Conservation (phyloP, 2,888 invertebrate genomes). For the Lysandra coridon region DNA sequence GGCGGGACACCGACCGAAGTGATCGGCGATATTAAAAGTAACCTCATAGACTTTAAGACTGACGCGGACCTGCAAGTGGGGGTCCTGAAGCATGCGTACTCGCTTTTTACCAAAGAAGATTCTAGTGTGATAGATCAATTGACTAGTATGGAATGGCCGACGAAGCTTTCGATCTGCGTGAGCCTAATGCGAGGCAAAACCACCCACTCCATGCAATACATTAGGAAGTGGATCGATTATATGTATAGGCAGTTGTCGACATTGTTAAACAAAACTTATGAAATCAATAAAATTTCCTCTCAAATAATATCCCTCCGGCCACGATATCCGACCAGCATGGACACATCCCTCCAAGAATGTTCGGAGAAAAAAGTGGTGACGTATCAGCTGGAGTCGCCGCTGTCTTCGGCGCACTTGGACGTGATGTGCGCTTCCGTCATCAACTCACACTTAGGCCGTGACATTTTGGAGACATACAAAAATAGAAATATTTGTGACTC, state of each 20-base stretch:
- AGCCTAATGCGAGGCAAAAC: conserved; percentile 51
- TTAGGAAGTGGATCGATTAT: conserved; percentile 48
- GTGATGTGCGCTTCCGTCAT: too few species aligned
- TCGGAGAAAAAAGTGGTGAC: too few species aligned
- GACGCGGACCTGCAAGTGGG: conserved; percentile 46
- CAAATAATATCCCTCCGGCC: too few species aligned
- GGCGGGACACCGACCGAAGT: conserved; percentile 54
- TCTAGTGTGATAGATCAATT: conserved; percentile 42
- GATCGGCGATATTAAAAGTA: conserved; percentile 40
- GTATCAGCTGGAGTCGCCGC: too few species aligned
- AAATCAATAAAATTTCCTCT: too few species aligned
- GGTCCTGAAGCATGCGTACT: conserved; percentile 45
- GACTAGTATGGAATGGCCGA: conserved; percentile 37
- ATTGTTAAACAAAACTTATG: too few species aligned
- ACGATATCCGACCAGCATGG: too few species aligned
- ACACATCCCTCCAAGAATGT: too few species aligned
- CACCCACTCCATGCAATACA: conserved; percentile 56
- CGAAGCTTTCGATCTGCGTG: conserved; percentile 44
- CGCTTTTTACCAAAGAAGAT: conserved; percentile 41
- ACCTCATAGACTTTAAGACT: conserved; percentile 40
- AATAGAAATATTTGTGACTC: too few species aligned
- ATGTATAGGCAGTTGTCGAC: conserved; percentile 42
- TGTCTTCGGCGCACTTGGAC: too few species aligned
- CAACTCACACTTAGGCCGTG: too few species aligned
- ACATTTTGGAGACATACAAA: too few species aligned